phyloP scores from a whole-genome alignment of 1,140 invertebrate species.

The Physella acuta region DNA sequence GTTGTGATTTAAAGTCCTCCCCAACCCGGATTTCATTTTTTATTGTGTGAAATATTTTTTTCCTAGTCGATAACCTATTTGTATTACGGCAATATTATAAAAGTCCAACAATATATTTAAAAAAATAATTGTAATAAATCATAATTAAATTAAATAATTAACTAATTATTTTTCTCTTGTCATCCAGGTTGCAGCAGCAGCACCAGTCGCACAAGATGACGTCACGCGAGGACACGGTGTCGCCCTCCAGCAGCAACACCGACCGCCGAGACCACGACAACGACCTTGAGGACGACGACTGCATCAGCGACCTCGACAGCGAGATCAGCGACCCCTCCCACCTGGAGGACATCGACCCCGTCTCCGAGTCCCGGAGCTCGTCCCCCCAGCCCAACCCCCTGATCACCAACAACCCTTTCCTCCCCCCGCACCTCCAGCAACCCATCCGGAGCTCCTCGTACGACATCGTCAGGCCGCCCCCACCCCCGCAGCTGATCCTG shows the following conservation, averaged over 20 bases:
- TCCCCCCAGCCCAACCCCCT: constrained; percentile 22
- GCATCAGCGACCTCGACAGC: constrained; percentile 21
- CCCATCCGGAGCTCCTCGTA: constrained; percentile 15
- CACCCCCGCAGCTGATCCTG: constrained; percentile 1
- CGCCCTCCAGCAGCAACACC: constrained; percentile 21
- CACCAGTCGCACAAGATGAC: constrained; percentile 22
- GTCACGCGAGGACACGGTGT: constrained; percentile 20
- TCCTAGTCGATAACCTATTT: too few relatives aligned
- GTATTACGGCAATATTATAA: too few relatives aligned
- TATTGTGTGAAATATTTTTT: too few relatives aligned
- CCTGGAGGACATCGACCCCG: constrained; percentile 24
- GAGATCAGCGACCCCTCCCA: constrained; percentile 25
- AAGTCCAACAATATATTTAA: too few relatives aligned
- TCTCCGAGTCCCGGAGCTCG: constrained; percentile 3
- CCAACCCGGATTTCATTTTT: too few relatives aligned
- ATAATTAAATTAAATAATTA: too few relatives aligned
- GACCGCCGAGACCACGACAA: constrained; percentile 23
- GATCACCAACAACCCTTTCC: constrained; percentile 25
- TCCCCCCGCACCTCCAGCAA: constrained; percentile 24
- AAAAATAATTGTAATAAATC: too few relatives aligned
- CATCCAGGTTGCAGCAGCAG: constrained; percentile 23
- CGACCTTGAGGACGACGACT: constrained; percentile 25
- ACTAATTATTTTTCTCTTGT: not conserved
- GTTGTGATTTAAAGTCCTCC: too few relatives aligned
- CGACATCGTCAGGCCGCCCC: constrained; percentile 8